Conservation (phyloP, 2,113 vertebrate species). For the Macquaria ambigua region DNA sequence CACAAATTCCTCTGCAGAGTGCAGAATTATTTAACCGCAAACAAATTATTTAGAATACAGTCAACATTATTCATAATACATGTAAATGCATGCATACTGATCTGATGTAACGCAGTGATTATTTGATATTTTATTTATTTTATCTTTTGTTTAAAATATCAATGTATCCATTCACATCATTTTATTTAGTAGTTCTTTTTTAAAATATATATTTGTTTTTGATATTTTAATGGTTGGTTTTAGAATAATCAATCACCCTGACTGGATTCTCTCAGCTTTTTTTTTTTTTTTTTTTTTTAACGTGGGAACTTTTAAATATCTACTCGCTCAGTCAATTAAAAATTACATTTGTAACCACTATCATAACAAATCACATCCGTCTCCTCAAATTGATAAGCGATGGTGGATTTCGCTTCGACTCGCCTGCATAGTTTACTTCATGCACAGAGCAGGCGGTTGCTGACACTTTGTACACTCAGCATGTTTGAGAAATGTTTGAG, state of each 20-base stretch:
- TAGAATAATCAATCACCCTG: constrained; percentile 3
- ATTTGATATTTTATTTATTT: constrained; percentile 61
- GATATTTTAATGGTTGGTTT: background rate
- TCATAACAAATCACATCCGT: constrained; percentile 21
- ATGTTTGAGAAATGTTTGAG: constrained; percentile 31
- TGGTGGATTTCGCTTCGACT: background rate
- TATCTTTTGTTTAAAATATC: constrained; percentile 10
- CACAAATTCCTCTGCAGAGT: background rate
- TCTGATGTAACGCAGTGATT: constrained; percentile 5
- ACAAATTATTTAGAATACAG: background rate
- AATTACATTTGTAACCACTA: background rate
- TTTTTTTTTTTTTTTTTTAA: background rate
- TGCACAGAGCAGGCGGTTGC: constrained; percentile 41
- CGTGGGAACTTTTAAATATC: background rate
- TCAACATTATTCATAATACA: background rate
- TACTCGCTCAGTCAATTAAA: background rate
- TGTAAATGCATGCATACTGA: background rate
- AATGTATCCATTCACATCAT: constrained; percentile 23
- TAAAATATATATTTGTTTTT: background rate
- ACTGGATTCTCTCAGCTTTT: background rate
- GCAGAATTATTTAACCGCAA: background rate
- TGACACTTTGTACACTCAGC: constrained; percentile 38
- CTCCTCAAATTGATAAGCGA: background rate
- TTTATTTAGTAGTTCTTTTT: constrained; percentile 1
- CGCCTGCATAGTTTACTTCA: constrained; percentile 51